Evolutionary conservation across 2,113 vertebrate genomes (phyloP), one percentile per base, ranked within the genome.

Genomic region (Larimichthys polyactis): DNA sequence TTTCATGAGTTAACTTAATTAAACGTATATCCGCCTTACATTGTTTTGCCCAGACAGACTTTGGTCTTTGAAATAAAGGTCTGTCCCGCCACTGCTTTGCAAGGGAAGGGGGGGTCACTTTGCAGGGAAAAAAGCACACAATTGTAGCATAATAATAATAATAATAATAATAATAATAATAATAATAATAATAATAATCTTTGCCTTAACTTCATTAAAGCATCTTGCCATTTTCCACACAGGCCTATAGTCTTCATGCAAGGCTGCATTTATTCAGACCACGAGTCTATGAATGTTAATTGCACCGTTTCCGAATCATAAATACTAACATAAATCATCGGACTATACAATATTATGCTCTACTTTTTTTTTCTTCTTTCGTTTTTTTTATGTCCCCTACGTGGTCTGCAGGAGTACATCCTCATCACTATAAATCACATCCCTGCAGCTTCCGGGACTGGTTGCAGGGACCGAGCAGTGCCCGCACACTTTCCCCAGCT

Each of bases 371-470:
- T 29, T 93, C 9, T 9, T 32, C 0, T 32, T 4, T 29, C 4
- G 9, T 8, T 40, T 40, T 40, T 40, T 93, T 92, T 84, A 94
- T 94, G 90, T 93, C 85, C 89, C 91, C 91, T 90, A 87, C 89
- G 92, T 89, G 93, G 89, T 92, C 91, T 81, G 89, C 90, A 89
- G 87, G 78, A 94, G 91, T 79, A 88, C 85, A 88, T 89, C 91
- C 89, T 86, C 90, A 86, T 89, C 88, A 75, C 89, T 76, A 94
- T 95, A 95, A 95, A 95, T 96, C 94, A 95, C 89, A 78, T 96
- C 95, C 92, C 95, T 92, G 93, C 95, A 94, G 96, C 85, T 95
- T 94, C 60, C 91, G 91, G 73, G 93, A 95, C 96, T 95, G 95
- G 95, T 93, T 94, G 74, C 82, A 77, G 83, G 83, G 86, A 76